Base-by-base conservation (phyloP, 2,113 vertebrate genomes). In the Eclectus roratus region DNA sequence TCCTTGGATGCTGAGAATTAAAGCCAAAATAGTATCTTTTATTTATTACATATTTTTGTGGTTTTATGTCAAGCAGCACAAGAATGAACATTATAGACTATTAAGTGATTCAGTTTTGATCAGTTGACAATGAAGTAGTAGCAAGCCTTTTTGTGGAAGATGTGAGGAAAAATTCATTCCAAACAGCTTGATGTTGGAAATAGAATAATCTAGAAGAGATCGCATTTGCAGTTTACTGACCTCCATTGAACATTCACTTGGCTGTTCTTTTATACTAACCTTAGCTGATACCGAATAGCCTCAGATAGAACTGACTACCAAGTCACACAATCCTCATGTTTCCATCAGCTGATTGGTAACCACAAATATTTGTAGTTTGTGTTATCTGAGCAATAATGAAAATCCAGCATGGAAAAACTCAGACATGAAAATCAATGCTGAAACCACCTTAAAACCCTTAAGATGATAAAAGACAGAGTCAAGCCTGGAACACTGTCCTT, bases 361-460 rank as follows among this genome's bases (percentile, higher is more conserved):
- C 98, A 97, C 97, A 98, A 97, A 76, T 97, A 98, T 98, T 97
- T 85, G 68, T 69, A 92, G 77, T 88, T 97, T 97, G 95, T 89
- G 91, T 96, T 97, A 98, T 97, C 97, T 95, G 84, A 86, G 93
- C 91, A 97, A 93, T 93, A 97, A 93, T 28, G 79, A 97, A 94
- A 98, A 97, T 95, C 97, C 97, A 97, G 97, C 97, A 97, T 91
- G 93, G 96, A 97, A 97, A 97, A 97, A 85, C 79, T 94, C 97
- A 97, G 96, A 97, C 97, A 92, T 74, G 89, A 94, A 98, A 97
- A 97, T 97, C 97, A 97, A 96, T 97, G 97, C 85, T 95, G 94
- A 97, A 98, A 97, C 96, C 95, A 97, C 96, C 95, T 98, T 97
- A 97, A 98, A 97, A 89, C 77, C 69, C 92, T 96, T 94, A 85